Base-by-base conservation (phyloP, 2,797 vertebrate species). In the Gila robusta region DNA sequence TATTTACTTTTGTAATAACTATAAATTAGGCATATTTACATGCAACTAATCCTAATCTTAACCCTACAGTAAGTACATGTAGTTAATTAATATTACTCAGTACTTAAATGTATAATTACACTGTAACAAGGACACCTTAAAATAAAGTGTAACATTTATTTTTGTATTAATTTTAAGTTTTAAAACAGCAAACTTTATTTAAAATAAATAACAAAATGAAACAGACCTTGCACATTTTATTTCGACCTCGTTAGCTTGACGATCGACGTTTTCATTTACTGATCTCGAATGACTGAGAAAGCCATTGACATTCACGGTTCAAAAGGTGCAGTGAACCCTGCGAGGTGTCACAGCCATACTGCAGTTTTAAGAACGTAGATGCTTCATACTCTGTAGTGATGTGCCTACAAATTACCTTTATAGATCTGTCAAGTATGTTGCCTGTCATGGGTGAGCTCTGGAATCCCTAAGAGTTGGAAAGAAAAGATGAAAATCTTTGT, bases 401-500 rank as follows among this genome's bases (percentile, higher is more conserved):
- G 37, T 71, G 66, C 26, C 47, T 72, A 79, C 76, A 79, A 62
- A 79, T 72, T 4, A 47, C 37, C 39, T 85, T 37, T 79, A 47
- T 62, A 62, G 52, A 72, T 85, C 77, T 62, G 83, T 85, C 67
- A 80, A 23, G 83, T 59, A 59, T 85, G 84, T 72, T 64, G 28
- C 77, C 19, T 73, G 77, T 85, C 84, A 72, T 39, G 21, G 37
- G 54, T 39, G 84, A 80, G 84, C 77, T 72, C 84, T 39, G 54
- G 39, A 73, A 79, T 79, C 83, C 28, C 52, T 35, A 44, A 73
- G 21, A 59, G 66, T 85, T 79, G 4, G 37, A 8, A 12, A 70
- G 37, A 79, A 71, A 85, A 62, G 37, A 79, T 79, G 83, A 59
- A 71, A 79, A 62, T 59, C 67, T 21, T 72, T 73, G 67, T 85